phyloP scores from a whole-genome alignment of 2,888 invertebrate genomes.

The Nomada goodeniana region DNA sequence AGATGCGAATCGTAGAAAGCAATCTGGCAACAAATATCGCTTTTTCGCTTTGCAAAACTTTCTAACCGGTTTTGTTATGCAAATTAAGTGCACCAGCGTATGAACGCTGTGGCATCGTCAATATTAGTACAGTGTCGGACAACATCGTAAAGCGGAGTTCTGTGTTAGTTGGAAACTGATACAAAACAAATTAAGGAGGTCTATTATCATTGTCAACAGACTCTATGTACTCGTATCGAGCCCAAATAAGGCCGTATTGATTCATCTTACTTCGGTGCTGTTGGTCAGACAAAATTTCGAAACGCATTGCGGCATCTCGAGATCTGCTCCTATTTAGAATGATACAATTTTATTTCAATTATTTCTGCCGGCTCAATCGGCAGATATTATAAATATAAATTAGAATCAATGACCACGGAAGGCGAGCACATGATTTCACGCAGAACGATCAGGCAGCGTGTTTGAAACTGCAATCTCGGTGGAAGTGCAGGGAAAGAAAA shows the following conservation, averaged over 20 bases:
- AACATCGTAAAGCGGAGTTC: conserved; percentile 17
- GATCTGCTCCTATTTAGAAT: not conserved
- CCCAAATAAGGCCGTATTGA: too few relatives aligned
- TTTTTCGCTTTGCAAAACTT: not conserved
- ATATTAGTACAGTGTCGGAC: conserved; percentile 20
- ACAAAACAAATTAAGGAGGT: conserved; percentile 12
- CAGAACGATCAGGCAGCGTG: not conserved
- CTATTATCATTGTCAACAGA: conserved; percentile 14
- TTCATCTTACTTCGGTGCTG: too few relatives aligned
- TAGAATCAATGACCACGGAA: not conserved
- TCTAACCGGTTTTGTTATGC: not conserved
- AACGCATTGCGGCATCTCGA: not conserved
- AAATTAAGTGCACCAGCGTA: not conserved
- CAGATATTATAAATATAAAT: not conserved
- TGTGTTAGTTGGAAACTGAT: conserved; percentile 9
- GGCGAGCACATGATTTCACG: not conserved
- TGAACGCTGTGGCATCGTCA: not conserved
- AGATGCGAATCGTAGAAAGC: too few relatives aligned
- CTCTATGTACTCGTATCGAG: too few relatives aligned
- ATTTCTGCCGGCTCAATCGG: not conserved
- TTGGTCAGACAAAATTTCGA: too few relatives aligned
- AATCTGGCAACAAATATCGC: too few relatives aligned
- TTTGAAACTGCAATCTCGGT: conserved; percentile 12
- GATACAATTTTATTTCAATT: not conserved
- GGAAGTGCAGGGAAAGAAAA: conserved; percentile 8